Evolutionary conservation across 2,888 invertebrate species (phyloP).

Genomic region (Neelides folsomi): DNA sequence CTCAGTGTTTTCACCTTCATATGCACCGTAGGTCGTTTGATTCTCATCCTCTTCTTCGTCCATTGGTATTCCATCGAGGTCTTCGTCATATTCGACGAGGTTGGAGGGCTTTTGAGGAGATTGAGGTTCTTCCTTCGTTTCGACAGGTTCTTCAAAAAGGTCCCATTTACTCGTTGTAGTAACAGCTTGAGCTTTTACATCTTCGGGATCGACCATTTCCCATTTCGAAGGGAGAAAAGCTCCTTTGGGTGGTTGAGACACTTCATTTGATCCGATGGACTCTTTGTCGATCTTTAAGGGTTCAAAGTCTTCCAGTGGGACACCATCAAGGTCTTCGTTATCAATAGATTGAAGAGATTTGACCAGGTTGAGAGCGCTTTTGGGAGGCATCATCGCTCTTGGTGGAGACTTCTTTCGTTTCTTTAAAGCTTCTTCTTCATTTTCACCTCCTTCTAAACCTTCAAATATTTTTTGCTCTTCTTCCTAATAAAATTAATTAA

Average conservation of each 20-base stretch:
- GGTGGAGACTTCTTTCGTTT: constrained; percentile 25
- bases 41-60: constrained; percentile 32
- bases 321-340: constrained; percentile 55
- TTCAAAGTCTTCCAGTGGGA: constrained; percentile 46
- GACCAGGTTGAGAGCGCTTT: constrained; percentile 27
- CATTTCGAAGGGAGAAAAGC: constrained; percentile 85
- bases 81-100: constrained; percentile 38
- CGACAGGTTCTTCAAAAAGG: constrained; percentile 46
- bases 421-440: constrained; percentile 35
- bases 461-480: constrained; percentile 24
- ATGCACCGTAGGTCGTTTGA: constrained; percentile 5
- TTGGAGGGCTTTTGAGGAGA: constrained; percentile 6
- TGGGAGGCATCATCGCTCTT: constrained; percentile 27
- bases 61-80: constrained; percentile 38
- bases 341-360: constrained; percentile 24
- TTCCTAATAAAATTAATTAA: constrained; percentile 10
- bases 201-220: constrained; percentile 87
- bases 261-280: neutral
- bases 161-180: constrained; percentile 76
- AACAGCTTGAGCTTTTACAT: constrained; percentile 66
- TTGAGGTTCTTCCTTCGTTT: constrained; percentile 22
- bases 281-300: constrained; percentile 49
- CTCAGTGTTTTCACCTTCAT: constrained; percentile 45
- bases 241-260: constrained; percentile 40
- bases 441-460: constrained; percentile 34